Evolutionary conservation across 2,113 vertebrate species (phyloP), one percentile per base, ranked within the genome.

Genomic region (Mesitornis unicolor): DNA sequence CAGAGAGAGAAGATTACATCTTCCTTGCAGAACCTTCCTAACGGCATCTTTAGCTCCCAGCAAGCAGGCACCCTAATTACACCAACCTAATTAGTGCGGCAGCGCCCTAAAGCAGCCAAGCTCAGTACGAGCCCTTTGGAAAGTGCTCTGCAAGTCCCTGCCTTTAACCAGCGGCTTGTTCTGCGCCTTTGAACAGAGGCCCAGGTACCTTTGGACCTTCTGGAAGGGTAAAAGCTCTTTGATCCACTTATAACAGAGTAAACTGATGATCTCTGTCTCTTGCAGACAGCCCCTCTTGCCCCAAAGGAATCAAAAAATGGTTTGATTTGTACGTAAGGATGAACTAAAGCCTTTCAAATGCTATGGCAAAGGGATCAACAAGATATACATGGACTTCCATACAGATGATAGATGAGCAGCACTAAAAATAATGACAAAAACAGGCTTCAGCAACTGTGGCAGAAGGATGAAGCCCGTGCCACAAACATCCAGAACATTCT

Each of bases 101-200:
- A 48, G 19, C 4, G 26, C 31, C 8, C 8, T n/a, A 47, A 24
- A 61, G 63, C 40, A 54, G 56, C n/a, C 24, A 35, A 2, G 6
- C 21, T 21, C 61, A 43, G 19, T 3, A 2, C 0, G 3, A 67
- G 19, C 3, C 42, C 50, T 60, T 13, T 8, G 40, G n/a, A 16
- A 60, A 60, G 36, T 29, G 20, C 28, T 4, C 29, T 31, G 7
- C 48, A 48, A 47, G 16, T 18, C 16, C 19, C 20, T 2, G 1
- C n/a, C 73, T 63, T 19, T 24, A 14, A 8, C 35, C 28, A 50
- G 28, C 2, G 26, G 14, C 31, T 75, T 31, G 24, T 8, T 45
- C 53, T 65, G 43, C 28, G n/a, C 40, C 69, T 81, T 42, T 21
- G 54, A 84, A 40, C 16, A 63, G 47, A 51, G 50, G 26, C 42